Conservation (phyloP, 2,888 invertebrate genomes). For the Tachystola acroxantha region DNA sequence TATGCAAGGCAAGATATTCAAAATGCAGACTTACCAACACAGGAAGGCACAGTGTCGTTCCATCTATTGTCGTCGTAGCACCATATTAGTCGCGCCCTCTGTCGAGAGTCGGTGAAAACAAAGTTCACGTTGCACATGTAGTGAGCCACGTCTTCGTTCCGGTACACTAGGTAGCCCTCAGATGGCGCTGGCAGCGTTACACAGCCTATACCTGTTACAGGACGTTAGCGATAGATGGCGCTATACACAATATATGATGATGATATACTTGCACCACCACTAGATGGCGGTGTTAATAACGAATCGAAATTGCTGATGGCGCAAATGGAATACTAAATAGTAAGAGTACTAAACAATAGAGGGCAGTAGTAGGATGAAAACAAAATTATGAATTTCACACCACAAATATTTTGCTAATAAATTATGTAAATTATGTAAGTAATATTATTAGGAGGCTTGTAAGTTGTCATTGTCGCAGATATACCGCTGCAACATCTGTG, state of each 20-base stretch:
- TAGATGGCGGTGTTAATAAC: constrained; percentile 24
- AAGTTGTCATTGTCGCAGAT: too few relatives aligned
- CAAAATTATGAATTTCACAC: too few relatives aligned
- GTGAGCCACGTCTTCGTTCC: constrained; percentile 81
- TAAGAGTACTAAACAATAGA: too few relatives aligned
- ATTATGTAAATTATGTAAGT: too few relatives aligned
- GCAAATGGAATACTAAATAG: too few relatives aligned
- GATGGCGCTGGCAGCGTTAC: constrained; percentile 80
- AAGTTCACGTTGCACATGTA: constrained; percentile 84
- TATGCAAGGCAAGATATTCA: too few relatives aligned
- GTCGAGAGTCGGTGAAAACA: constrained; percentile 82
- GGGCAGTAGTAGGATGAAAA: too few relatives aligned
- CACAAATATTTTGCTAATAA: too few relatives aligned
- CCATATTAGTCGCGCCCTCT: constrained; percentile 78
- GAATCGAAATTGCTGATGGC: too few relatives aligned
- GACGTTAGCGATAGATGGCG: constrained; percentile 16
- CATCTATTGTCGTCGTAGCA: constrained; percentile 83
- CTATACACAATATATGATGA: not conserved
- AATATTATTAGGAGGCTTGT: too few relatives aligned
- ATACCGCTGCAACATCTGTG: too few relatives aligned
- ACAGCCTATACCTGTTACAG: constrained; percentile 81
- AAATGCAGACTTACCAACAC: constrained; percentile 82
- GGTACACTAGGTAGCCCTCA: constrained; percentile 83
- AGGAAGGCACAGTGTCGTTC: constrained; percentile 80
- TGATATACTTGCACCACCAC: not conserved